These are phyloP conservation scores for Vesta saturnalis DNA, from an alignment of 2,888 invertebrate genomes.

Conservation along the genomic window DNA sequence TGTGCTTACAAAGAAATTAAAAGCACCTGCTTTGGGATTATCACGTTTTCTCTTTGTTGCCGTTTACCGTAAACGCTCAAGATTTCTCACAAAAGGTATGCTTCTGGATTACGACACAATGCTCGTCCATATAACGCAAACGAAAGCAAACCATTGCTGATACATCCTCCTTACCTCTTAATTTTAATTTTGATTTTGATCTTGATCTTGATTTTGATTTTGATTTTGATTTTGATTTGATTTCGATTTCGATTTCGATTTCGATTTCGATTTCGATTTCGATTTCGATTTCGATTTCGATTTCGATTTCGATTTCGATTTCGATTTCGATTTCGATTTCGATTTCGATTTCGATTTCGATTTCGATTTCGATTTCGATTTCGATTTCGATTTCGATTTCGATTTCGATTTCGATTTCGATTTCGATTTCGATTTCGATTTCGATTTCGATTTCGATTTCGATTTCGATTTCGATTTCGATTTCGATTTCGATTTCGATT, in stretches of 20 bases:
- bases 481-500: not conserved
- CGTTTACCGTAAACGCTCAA: too few species aligned
- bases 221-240: not conserved
- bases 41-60: too few species aligned
- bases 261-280: not conserved
- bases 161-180: too few species aligned
- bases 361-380: not conserved
- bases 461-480: not conserved
- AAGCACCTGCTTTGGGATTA: too few species aligned
- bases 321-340: not conserved
- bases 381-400: not conserved
- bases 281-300: not conserved
- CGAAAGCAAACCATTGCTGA: too few species aligned
- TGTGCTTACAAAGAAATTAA: too few species aligned
- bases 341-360: not conserved
- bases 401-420: not conserved
- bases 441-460: not conserved
- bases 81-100: too few species aligned
- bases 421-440: not conserved
- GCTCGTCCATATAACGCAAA: too few species aligned
- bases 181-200: too few species aligned
- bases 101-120: too few species aligned
- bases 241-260: not conserved
- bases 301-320: not conserved
- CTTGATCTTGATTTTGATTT: not conserved